Percentiles rank a stretch among this genome's conserved stretches.
These are phyloP conservation scores for Ophiodon elongatus DNA, from an alignment of 2,113 vertebrate species.

Conservation along the genomic window DNA sequence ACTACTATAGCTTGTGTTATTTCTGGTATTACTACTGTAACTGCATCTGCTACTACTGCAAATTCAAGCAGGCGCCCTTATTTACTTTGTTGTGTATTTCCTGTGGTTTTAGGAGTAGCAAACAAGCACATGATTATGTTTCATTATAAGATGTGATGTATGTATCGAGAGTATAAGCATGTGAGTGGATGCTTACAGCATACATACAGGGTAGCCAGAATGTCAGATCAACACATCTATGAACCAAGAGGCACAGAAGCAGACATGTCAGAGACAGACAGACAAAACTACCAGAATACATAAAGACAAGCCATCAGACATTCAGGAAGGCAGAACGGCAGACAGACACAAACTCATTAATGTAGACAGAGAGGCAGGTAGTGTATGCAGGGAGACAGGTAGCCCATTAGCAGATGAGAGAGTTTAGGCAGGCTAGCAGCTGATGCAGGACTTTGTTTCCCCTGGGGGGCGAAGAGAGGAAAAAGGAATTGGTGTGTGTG, in stretches of 20 bases:
- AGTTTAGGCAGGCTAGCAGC: conserved; percentile 75
- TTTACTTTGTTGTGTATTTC: neutral
- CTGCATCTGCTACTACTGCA: neutral
- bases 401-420: conserved; percentile 73
- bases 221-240: conserved; percentile 1
- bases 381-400: conserved; percentile 55
- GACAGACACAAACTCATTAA: conserved; percentile 64
- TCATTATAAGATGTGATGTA: neutral
- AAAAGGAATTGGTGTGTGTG: conserved; percentile 35
- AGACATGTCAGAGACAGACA: conserved; percentile 7
- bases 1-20: no score
- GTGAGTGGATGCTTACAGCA: neutral
- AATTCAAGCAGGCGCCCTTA: neutral
- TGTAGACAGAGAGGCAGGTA: conserved; percentile 57
- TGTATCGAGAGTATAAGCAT: neutral
- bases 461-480: conserved; percentile 37
- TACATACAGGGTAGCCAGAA: neutral
- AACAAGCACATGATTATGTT: neutral
- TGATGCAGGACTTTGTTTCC: conserved; percentile 69
- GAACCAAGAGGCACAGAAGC: conserved; percentile 4
- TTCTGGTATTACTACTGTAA: neutral
- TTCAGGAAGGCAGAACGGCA: conserved; percentile 59
- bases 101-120: neutral
- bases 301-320: conserved; percentile 55
- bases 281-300: conserved; percentile 34